A percentile compares a stretch with the other conserved stretches of the same genome.
phyloP scores from a whole-genome alignment of 1,140 invertebrate species.

The Heliconius congener region DNA sequence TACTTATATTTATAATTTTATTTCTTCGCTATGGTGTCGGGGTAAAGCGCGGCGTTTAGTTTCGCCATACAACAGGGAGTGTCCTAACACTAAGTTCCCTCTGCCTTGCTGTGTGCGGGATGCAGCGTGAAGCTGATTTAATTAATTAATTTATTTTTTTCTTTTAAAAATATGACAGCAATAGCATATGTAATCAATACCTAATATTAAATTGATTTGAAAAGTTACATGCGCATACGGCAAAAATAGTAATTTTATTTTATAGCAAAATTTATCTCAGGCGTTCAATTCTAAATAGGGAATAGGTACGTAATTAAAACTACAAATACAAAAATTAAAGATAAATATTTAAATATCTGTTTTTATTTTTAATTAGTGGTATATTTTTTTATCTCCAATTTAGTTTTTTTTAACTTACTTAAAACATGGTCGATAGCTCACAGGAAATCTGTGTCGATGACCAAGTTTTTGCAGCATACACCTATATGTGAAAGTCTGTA shows the following conservation, averaged over 20 bases:
- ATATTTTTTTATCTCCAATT: not conserved
- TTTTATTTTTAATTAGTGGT: not conserved
- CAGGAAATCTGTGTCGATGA: conserved; percentile 7
- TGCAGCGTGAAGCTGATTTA: no score
- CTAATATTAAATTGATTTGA: not conserved
- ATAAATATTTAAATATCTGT: not conserved
- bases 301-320: conserved; percentile 1
- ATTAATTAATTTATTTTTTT: no score
- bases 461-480: conserved; percentile 4
- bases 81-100: no score
- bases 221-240: not conserved
- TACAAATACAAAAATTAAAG: not conserved
- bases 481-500: not conserved
- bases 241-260: not conserved
- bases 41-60: no score
- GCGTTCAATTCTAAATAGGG: not conserved
- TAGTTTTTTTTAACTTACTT: not conserved
- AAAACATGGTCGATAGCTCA: not conserved
- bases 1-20: no score
- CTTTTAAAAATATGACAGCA: not conserved
- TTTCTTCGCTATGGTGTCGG: no score
- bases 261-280: not conserved
- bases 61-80: no score
- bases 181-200: not conserved
- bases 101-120: no score